Evolutionary conservation across 2,888 invertebrate genomes (phyloP).

Genomic region (Drosophila prolongata): DNA sequence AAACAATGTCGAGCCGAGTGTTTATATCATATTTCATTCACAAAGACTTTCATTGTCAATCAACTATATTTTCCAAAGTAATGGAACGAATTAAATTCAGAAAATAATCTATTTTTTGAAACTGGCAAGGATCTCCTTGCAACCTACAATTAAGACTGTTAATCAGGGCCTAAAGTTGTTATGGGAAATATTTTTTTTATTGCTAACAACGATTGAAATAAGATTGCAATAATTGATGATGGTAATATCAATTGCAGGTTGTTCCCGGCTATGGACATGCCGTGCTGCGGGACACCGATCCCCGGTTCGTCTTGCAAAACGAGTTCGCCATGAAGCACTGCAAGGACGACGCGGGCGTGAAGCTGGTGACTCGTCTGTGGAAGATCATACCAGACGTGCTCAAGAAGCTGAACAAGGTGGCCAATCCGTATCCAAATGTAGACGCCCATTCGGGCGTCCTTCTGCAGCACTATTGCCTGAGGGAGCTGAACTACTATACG

Average conservation of each 20-base stretch:
- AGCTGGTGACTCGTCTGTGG: conserved; percentile 90
- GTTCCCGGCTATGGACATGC: conserved; percentile 95
- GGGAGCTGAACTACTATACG: conserved; percentile 93
- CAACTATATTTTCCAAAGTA: too few relatives aligned
- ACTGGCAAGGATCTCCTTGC: too few relatives aligned
- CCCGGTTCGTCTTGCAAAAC: conserved; percentile 89
- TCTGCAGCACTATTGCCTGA: conserved; percentile 91
- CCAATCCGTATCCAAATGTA: conserved; percentile 95
- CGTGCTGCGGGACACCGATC: conserved; percentile 92
- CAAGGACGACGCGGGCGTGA: conserved; percentile 90
- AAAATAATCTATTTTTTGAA: too few relatives aligned
- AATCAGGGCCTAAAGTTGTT: too few relatives aligned
- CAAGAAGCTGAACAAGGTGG: conserved; percentile 91
- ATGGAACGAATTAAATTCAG: too few relatives aligned
- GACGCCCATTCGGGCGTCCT: conserved; percentile 94
- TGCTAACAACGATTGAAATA: too few relatives aligned
- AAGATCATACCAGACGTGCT: conserved; percentile 91
- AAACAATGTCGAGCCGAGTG: too few relatives aligned
- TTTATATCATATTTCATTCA: too few relatives aligned
- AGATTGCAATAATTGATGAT: too few relatives aligned
- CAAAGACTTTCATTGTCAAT: too few relatives aligned
- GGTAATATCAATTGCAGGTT: conserved; percentile 84
- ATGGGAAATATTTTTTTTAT: too few relatives aligned
- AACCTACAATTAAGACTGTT: too few relatives aligned
- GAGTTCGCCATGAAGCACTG: conserved; percentile 92